phyloP scores from a whole-genome alignment of 2,797 vertebrate species.

The Bradypodion pumilum region DNA sequence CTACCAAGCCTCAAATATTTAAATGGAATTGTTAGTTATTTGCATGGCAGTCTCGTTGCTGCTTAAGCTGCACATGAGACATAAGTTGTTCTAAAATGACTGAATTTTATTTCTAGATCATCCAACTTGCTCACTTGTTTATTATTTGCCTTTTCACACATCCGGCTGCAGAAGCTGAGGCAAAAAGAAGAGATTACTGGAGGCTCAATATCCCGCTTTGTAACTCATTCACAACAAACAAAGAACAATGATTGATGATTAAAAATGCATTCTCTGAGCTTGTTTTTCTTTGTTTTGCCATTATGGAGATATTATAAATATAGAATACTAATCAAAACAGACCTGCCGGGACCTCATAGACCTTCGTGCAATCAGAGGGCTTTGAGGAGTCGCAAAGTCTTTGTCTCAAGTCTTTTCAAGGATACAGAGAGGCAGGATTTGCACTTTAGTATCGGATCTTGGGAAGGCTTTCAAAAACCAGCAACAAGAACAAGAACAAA shows the following conservation, averaged over 20 bases:
- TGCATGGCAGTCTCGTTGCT: slow-evolving; percentile 8
- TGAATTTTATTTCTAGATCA: slow-evolving; percentile 77
- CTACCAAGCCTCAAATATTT: not conserved
- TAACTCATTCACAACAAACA: slow-evolving; percentile 84
- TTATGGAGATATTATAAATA: slow-evolving; percentile 85
- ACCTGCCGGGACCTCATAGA: slow-evolving; percentile 76
- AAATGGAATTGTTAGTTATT: too few relatives aligned
- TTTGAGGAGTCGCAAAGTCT: slow-evolving; percentile 56
- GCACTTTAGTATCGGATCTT: not conserved
- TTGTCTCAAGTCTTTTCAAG: slow-evolving; percentile 10
- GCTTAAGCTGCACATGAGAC: slow-evolving; percentile 36
- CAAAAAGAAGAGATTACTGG: slow-evolving; percentile 80
- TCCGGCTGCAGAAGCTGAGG: slow-evolving; percentile 72
- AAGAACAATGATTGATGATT: slow-evolving; percentile 87
- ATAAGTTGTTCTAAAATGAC: slow-evolving; percentile 46
- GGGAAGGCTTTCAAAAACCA: not conserved
- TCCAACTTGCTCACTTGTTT: slow-evolving; percentile 66
- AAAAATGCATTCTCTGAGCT: slow-evolving; percentile 84
- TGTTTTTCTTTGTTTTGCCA: slow-evolving; percentile 87
- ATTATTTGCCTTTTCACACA: slow-evolving; percentile 80
- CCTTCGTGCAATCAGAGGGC: slow-evolving; percentile 70
- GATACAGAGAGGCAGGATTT: not conserved
- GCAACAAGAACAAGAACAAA: not conserved
- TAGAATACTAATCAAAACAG: slow-evolving; percentile 84
- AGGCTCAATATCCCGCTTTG: slow-evolving; percentile 78